Evolutionary conservation across 2,113 vertebrate genomes (phyloP), one percentile per base, ranked within the genome.

Genomic region (Lagopus muta): DNA sequence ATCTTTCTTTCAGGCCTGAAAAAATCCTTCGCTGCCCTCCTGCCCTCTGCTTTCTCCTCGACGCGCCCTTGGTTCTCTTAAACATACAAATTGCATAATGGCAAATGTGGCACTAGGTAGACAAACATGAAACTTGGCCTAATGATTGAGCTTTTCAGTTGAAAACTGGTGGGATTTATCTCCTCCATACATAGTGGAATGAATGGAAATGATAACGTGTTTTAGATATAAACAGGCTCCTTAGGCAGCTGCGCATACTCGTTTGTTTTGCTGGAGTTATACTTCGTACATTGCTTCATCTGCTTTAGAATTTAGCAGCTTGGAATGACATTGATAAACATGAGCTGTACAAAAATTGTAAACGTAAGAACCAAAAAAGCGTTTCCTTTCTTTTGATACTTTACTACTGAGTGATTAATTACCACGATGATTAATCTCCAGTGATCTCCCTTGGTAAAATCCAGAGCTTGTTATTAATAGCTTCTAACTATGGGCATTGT

Each of bases 31-130:
- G 54, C 72, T 80, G 74, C 81, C 70, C 77, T 89, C 61, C 34
- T 72, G 22, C 81, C 81, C 84, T 89, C 86, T 8, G 0, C 61
- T 73, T 82, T 61, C 34, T 28, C 34, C 54, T 87, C 11, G 70
- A 54, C 7, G 0, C 0, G 0, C 48, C 43, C 75, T 70, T 30
- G 0, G 0, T 69, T 58, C 73, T 76, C 72, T 60, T 52, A 28
- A 73, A 28, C 36, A 27, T 50, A 42, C 55, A 13, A 64, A 66
- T 25, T 71, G 72, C 54, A 25, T 61, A 48, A 70, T 12, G 61
- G 61, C 13, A 17, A 64, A 69, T 34, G 88, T 52, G 40, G 30
- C 43, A 32, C 57, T 64, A 30, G 43, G 11, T 28, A 84, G 84
- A 7, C 47, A 70, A 86, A 94, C 13, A 11, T 45, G 77, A 91